A percentile compares a stretch with the other conserved stretches of the same genome.
Evolutionary conservation across 2,797 vertebrate genomes (phyloP).

Genomic region (Cichlasoma orientale): DNA sequence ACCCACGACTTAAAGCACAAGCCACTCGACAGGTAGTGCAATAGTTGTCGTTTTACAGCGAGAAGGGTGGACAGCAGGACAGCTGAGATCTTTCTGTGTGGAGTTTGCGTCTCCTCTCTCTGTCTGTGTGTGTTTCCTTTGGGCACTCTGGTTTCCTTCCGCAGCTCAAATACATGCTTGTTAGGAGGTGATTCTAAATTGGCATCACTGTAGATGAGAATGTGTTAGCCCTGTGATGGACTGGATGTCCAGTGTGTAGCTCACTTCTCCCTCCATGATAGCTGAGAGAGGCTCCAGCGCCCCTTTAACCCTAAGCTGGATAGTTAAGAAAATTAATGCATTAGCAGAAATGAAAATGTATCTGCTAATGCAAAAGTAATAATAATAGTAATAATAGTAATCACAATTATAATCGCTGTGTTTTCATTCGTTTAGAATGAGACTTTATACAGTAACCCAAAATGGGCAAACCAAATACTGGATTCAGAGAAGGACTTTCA

Average conservation of each 20-base stretch:
- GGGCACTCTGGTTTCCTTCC: not conserved
- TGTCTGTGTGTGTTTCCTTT: not conserved
- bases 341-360: too few relatives aligned
- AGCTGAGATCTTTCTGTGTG: too few relatives aligned
- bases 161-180: not conserved
- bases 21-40: not conserved
- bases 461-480: not conserved
- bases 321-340: not conserved
- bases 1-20: rapidly evolving
- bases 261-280: too few relatives aligned
- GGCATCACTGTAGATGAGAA: not conserved
- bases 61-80: too few relatives aligned
- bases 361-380: too few relatives aligned
- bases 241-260: not conserved
- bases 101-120: not conserved
- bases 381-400: not conserved
- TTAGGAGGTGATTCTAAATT: not conserved
- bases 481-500: not conserved
- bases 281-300: not conserved
- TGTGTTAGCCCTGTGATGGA: not conserved
- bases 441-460: too few relatives aligned
- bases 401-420: not conserved
- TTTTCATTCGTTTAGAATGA: not conserved
- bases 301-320: not conserved
- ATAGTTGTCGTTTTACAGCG: too few relatives aligned